Evolutionary conservation across 2,113 vertebrate species (phyloP), one percentile per base, ranked within the genome.

Genomic region (Cryptotis parvus): DNA sequence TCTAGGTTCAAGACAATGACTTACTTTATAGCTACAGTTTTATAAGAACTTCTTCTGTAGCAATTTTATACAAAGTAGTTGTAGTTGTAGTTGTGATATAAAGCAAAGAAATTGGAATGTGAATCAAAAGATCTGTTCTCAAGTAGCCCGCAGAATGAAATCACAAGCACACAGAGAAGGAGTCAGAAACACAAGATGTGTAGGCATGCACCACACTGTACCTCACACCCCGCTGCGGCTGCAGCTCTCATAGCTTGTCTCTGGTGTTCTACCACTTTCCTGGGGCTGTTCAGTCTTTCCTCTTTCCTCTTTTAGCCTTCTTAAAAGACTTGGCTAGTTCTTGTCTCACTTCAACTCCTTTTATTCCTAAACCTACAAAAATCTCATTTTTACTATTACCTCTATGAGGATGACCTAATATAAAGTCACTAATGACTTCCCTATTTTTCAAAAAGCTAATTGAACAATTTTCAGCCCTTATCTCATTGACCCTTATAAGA

Each of bases 41-140:
- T 80, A 45, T 12, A 84, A 14, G 63, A 55, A n/a, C n/a, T 41
- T 89, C 3, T 85, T 58, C 75, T 63, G n/a, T 52, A 78, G 14
- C 4, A 49, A 5, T 87, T 92, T 92, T 73, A 15, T 31, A 76
- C 27, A 39, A n/a, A n/a, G 22, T 66, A 4, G 2, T 9, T 61
- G 27, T 77, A 9, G n/a, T n/a, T n/a, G n/a, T 66, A 68, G 39
- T 61, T 81, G 29, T 35, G 41, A 14, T 55, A 29, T 65, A 87
- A 79, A 3, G 1, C 9, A 49, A 90, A 84, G 63, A 24, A 20
- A 78, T 90, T 80, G 63, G 24, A 80, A 66, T 9, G 76, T 31
- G 90, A 90, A 73, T 84, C n/a, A 78, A 70, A 76, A 73, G 43
- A 85, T 31, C 26, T 18, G 3, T 5, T 81, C 87, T 87, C 80